A percentile compares a stretch with the other conserved stretches of the same genome.
Conservation (phyloP, 1,140 invertebrate genomes). For the Eumeta japonica region DNA sequence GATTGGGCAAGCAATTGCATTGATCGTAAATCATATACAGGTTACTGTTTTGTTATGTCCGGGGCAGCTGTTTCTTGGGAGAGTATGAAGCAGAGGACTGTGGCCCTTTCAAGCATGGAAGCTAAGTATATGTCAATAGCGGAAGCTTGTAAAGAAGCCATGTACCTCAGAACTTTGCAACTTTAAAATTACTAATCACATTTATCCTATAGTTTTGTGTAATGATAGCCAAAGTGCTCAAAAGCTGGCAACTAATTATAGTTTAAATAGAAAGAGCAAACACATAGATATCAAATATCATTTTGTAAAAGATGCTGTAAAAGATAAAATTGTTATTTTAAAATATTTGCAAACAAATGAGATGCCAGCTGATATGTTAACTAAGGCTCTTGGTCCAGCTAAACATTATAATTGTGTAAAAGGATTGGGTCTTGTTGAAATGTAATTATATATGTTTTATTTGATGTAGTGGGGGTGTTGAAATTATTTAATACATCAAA, state of each 20-base stretch:
- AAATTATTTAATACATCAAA: too few relatives aligned
- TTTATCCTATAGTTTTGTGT: not conserved
- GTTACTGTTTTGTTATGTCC: slow-evolving; percentile 23
- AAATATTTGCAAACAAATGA: slow-evolving; percentile 1
- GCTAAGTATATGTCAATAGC: slow-evolving; percentile 39
- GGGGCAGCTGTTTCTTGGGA: slow-evolving; percentile 24
- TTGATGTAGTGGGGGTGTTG: too few relatives aligned
- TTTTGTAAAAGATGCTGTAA: slow-evolving; percentile 6
- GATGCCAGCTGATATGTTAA: slow-evolving; percentile 1
- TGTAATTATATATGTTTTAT: too few relatives aligned
- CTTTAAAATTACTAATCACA: not conserved
- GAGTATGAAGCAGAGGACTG: slow-evolving; percentile 25
- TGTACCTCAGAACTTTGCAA: slow-evolving; percentile 11
- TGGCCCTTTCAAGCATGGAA: slow-evolving; percentile 32
- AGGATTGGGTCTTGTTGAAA: not conserved
- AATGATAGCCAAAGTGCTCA: slow-evolving; percentile 1
- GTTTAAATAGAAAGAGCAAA: slow-evolving; percentile 3
- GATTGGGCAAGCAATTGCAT: slow-evolving; percentile 21
- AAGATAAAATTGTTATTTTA: slow-evolving; percentile 1
- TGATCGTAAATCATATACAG: slow-evolving; percentile 27
- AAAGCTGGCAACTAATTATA: slow-evolving; percentile 1
- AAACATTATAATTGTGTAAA: slow-evolving; percentile 1
- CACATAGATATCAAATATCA: slow-evolving; percentile 9
- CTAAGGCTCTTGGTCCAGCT: not conserved
- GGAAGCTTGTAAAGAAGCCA: too few relatives aligned